Conservation (phyloP, 2,113 vertebrate genomes). For the Nibea coibor region DNA sequence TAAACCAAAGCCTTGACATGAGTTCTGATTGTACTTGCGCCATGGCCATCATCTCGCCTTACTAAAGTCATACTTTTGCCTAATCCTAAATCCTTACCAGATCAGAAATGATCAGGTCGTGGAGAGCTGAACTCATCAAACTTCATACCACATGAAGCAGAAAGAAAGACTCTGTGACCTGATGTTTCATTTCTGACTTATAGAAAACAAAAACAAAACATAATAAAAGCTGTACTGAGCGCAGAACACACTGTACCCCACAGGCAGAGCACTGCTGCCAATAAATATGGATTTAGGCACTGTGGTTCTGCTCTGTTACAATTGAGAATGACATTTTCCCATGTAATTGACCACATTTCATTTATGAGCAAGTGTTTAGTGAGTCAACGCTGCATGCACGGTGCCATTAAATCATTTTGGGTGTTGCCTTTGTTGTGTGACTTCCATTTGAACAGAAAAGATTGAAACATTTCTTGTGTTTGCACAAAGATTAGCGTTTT, state of each 20-base stretch:
- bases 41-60: background rate
- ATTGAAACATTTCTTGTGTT: slow-evolving; percentile 32
- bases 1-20: too few species aligned
- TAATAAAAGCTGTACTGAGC: background rate
- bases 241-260: background rate
- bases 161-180: background rate
- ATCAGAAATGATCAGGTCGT: background rate
- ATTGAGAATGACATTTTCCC: slow-evolving; percentile 41
- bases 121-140: background rate
- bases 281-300: slow-evolving; percentile 37
- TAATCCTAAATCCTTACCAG: background rate
- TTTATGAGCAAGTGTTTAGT: slow-evolving; percentile 43
- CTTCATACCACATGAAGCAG: background rate
- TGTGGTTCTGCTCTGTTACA: slow-evolving; percentile 19
- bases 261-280: slow-evolving; percentile 40
- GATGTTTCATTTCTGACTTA: background rate
- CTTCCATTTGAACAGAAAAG: slow-evolving; percentile 31
- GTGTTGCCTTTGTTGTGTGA: slow-evolving; percentile 48
- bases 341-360: slow-evolving; percentile 17
- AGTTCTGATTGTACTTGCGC: too few species aligned
- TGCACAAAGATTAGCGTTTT: slow-evolving; percentile 30
- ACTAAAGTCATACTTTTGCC: background rate
- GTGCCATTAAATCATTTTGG: slow-evolving; percentile 21
- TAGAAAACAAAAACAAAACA: background rate
- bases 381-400: slow-evolving; percentile 48